Conservation (phyloP, 2,113 vertebrate genomes). For the Macquaria ambigua region DNA sequence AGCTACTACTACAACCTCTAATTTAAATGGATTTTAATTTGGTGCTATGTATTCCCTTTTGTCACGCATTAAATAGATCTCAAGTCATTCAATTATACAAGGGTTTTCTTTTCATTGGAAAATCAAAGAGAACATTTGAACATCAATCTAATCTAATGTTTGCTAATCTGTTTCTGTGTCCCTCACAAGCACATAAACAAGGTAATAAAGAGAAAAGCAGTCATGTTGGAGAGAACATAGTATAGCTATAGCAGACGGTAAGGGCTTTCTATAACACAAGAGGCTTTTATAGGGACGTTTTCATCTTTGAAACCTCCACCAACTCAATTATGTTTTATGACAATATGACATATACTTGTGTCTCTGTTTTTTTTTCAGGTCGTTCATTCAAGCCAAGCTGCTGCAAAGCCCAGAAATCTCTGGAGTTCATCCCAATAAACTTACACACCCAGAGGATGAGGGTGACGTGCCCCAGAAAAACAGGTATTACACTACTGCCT, state of each 20-base stretch:
- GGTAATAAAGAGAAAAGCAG: constrained; percentile 20
- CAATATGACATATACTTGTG: constrained; percentile 35
- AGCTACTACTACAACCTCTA: constrained; percentile 16
- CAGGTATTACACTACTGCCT: constrained; percentile 85
- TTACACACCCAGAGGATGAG: constrained; percentile 97
- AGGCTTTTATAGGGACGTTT: constrained; percentile 4
- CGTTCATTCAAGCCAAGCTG: constrained; percentile 97
- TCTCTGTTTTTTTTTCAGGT: constrained; percentile 82
- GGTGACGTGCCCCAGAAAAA: constrained; percentile 91
- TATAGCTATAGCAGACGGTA: constrained; percentile 34
- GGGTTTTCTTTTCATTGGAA: constrained; percentile 24
- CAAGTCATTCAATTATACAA: constrained; percentile 10
- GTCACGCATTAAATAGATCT: constrained; percentile 36
- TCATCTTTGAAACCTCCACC: constrained; percentile 10
- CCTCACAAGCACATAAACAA: constrained; percentile 9
- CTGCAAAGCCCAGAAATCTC: constrained; percentile 95
- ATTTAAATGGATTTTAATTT: constrained; percentile 35
- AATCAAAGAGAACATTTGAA: constrained; percentile 45
- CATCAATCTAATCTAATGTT: constrained; percentile 32
- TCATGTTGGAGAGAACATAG: constrained; percentile 22
- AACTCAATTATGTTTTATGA: background rate
- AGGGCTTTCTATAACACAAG: constrained; percentile 28
- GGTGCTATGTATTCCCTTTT: constrained; percentile 20
- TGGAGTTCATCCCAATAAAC: constrained; percentile 98
- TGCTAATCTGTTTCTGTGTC: constrained; percentile 27